Evolutionary conservation across 2,113 vertebrate genomes (phyloP).

Genomic region (Carassius auratus): DNA sequence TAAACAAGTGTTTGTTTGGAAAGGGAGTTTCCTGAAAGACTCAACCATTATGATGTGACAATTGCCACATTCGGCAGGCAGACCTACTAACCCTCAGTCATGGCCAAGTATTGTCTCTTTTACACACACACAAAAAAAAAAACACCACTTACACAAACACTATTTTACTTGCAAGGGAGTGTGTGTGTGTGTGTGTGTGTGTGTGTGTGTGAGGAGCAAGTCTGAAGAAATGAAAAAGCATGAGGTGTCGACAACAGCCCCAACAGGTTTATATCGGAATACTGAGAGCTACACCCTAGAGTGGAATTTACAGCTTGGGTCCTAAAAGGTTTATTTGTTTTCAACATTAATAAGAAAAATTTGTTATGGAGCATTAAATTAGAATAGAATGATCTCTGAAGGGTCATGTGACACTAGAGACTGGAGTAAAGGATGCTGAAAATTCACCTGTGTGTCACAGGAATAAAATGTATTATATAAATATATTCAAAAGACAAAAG

Average conservation of each 20-base stretch:
- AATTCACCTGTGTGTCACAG: too few species aligned
- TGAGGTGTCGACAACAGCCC: background rate
- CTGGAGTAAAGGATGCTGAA: too few species aligned
- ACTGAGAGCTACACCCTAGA: slow-evolving; percentile 63
- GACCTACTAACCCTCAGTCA: background rate
- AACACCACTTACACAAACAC: background rate
- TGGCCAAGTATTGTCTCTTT: background rate
- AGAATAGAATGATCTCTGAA: too few species aligned
- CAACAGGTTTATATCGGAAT: slow-evolving; percentile 22
- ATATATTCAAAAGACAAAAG: too few species aligned
- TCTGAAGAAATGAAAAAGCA: background rate
- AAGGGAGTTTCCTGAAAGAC: slow-evolving; percentile 1
- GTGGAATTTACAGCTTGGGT: slow-evolving; percentile 58
- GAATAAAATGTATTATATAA: too few species aligned
- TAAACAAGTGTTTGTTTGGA: slow-evolving; percentile 12
- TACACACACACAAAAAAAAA: background rate
- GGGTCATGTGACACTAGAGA: too few species aligned
- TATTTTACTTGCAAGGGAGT: background rate
- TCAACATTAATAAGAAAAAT: too few species aligned
- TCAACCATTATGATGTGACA: background rate
- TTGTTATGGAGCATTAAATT: too few species aligned
- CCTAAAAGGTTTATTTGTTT: background rate
- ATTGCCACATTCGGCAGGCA: background rate
- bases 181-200: too few species aligned
- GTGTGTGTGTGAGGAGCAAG: too few species aligned